A percentile compares a stretch with the other conserved stretches of the same genome.
Evolutionary conservation across 2,113 vertebrate species (phyloP).

Genomic region (Eclectus roratus): DNA sequence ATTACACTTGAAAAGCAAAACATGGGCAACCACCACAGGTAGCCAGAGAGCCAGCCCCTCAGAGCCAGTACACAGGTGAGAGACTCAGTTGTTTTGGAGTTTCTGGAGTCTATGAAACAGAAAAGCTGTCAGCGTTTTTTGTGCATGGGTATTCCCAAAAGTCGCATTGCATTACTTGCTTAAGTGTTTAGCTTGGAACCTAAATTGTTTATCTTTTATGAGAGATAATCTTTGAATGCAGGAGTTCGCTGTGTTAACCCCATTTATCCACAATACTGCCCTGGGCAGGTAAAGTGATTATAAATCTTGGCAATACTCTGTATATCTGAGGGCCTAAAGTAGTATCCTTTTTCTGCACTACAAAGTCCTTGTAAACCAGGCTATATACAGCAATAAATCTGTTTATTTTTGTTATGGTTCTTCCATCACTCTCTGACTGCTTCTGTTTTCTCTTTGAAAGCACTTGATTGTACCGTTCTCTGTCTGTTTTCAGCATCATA

Average conservation of each 20-base stretch:
- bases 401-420: not conserved
- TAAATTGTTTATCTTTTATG: not conserved
- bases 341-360: not conserved
- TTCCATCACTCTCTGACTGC: not conserved
- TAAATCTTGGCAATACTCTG: not conserved
- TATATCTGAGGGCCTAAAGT: not conserved
- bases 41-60: not conserved
- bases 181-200: not conserved
- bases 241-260: not conserved
- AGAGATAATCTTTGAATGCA: not conserved
- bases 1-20: not conserved
- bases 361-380: not conserved
- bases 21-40: rapidly evolving
- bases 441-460: not conserved
- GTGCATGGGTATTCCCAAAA: not conserved
- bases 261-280: not conserved
- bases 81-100: rapidly evolving
- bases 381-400: not conserved
- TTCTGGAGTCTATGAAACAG: not conserved
- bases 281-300: not conserved
- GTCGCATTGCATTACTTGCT: rapidly evolving
- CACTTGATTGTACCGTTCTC: not conserved
- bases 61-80: rapidly evolving
- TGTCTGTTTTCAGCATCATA: not conserved
- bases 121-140: not conserved